Percentiles rank a stretch among this genome's conserved stretches.
Evolutionary conservation across 2,888 invertebrate genomes (phyloP).

Genomic region (Leucoma salicis): DNA sequence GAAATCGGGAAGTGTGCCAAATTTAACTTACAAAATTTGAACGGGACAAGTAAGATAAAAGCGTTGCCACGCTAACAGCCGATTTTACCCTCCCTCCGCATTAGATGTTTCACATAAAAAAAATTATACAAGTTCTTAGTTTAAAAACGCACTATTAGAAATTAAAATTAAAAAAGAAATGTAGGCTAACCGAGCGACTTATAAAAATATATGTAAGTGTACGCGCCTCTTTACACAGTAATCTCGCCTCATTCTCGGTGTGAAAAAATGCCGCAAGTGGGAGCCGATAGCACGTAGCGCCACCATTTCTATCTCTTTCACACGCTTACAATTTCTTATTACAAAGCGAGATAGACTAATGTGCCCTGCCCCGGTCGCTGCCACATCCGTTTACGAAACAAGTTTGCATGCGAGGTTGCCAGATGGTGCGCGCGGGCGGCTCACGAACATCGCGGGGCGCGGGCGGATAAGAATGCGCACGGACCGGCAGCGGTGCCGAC

Average conservation of each 20-base stretch:
- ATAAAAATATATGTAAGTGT: conserved; percentile 43
- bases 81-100: too few relatives aligned
- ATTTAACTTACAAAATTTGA: too few relatives aligned
- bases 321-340: conserved; percentile 30
- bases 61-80: too few relatives aligned
- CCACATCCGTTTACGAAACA: conserved; percentile 89
- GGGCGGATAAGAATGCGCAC: conserved; percentile 79
- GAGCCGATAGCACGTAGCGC: conserved; percentile 83
- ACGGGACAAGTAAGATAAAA: too few relatives aligned
- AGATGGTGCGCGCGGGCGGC: conserved; percentile 66
- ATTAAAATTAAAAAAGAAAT: neutral
- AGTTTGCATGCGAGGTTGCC: conserved; percentile 85
- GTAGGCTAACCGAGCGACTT: neutral
- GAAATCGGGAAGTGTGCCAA: too few relatives aligned
- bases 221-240: conserved; percentile 72
- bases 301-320: conserved; percentile 68
- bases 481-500: conserved; percentile 86
- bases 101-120: too few relatives aligned
- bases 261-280: conserved; percentile 85
- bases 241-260: conserved; percentile 85
- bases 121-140: too few relatives aligned
- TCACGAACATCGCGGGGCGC: conserved; percentile 67
- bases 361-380: conserved; percentile 77
- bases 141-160: too few relatives aligned
- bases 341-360: conserved; percentile 51